phyloP scores from a whole-genome alignment of 1,140 invertebrate species.

The Psilanteris sp. region DNA sequence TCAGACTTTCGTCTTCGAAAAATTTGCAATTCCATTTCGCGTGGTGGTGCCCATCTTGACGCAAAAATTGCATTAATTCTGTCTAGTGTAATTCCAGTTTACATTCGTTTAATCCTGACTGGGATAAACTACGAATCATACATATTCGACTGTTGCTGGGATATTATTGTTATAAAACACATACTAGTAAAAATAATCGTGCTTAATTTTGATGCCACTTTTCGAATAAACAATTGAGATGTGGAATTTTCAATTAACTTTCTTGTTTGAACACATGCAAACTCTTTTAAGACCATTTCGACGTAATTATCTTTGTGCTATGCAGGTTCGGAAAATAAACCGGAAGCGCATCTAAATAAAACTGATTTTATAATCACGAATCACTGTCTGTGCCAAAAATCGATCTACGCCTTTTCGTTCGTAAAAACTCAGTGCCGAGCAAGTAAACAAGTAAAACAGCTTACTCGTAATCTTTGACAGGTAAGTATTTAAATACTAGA shows the following conservation, averaged over 20 bases:
- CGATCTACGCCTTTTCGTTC: constrained; percentile 10
- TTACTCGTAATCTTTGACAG: constrained; percentile 8
- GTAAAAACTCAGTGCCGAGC: constrained; percentile 43
- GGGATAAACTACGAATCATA: too few relatives aligned
- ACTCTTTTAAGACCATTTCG: not conserved
- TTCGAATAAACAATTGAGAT: too few relatives aligned
- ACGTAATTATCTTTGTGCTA: constrained; percentile 13
- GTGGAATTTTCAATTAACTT: constrained; percentile 10
- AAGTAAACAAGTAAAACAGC: constrained; percentile 36
- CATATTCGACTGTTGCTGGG: too few relatives aligned
- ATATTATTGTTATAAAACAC: too few relatives aligned
- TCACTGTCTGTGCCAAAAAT: constrained; percentile 7
- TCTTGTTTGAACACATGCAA: not conserved
- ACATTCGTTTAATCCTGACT: too few relatives aligned
- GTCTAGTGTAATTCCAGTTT: too few relatives aligned
- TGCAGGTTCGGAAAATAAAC: constrained; percentile 12
- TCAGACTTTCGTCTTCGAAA: not conserved
- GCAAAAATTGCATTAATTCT: too few relatives aligned
- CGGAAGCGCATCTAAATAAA: constrained; percentile 14
- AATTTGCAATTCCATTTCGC: too few relatives aligned
- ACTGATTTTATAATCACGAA: constrained; percentile 30
- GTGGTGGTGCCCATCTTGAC: too few relatives aligned
- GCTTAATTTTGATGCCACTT: too few relatives aligned
- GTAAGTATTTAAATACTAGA: constrained; percentile 20
- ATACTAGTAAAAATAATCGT: too few relatives aligned